Conservation (phyloP, 1,140 invertebrate genomes). For the Neodiprion pinetum region DNA sequence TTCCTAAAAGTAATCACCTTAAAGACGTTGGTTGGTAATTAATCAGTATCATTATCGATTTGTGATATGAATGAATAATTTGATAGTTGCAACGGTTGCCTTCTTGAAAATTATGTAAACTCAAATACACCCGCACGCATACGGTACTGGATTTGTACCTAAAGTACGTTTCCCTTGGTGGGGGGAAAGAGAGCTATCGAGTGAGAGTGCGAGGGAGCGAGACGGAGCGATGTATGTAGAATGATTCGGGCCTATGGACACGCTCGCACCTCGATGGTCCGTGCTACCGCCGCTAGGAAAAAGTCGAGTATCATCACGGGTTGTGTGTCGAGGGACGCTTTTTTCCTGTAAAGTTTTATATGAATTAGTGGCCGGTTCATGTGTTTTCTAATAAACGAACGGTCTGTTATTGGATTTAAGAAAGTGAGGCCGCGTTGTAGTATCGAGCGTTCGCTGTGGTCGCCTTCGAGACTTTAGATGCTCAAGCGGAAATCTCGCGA, state of each 20-base stretch:
- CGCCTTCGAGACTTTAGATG: slow-evolving; percentile 28
- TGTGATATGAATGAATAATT: too few species aligned
- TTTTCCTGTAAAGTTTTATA: slow-evolving; percentile 15
- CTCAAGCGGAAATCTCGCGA: slow-evolving; percentile 48
- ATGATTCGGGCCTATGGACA: slow-evolving; percentile 48
- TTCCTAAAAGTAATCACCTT: too few species aligned
- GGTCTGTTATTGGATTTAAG: slow-evolving; percentile 6
- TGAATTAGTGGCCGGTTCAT: slow-evolving; percentile 28
- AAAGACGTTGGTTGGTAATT: too few species aligned
- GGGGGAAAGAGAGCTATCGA: slow-evolving; percentile 20
- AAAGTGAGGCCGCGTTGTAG: slow-evolving; percentile 37
- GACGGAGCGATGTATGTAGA: slow-evolving; percentile 35
- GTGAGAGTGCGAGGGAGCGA: slow-evolving; percentile 26
- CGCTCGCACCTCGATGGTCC: slow-evolving; percentile 46
- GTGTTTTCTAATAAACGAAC: slow-evolving; percentile 36
- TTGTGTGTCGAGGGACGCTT: slow-evolving; percentile 38
- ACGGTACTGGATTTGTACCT: not conserved
- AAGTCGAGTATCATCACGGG: slow-evolving; percentile 33
- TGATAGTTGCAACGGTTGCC: too few species aligned
- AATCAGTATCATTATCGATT: too few species aligned
- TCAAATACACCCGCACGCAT: too few species aligned
- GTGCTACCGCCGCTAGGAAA: slow-evolving; percentile 41
- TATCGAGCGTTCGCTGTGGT: slow-evolving; percentile 44
- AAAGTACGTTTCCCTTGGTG: not conserved
- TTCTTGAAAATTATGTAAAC: too few species aligned